phyloP scores from a whole-genome alignment of 1,140 invertebrate genomes.

The Mizuhopecten yessoensis region DNA sequence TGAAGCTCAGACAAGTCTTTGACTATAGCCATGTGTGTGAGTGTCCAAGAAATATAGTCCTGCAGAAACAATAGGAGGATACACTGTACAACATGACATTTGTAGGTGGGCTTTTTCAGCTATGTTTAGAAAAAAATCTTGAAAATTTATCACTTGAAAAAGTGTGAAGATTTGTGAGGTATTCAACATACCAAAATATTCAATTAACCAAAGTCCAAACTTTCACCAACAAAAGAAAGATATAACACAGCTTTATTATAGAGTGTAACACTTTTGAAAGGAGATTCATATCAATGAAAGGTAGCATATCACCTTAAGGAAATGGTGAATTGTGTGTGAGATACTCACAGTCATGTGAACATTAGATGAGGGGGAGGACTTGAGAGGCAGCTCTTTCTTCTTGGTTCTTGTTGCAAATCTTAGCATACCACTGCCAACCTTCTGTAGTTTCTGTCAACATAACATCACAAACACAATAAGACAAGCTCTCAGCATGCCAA shows the following conservation, averaged over 20 bases:
- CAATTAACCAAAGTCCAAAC: too few relatives aligned
- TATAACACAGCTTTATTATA: too few relatives aligned
- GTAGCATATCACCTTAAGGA: not conserved
- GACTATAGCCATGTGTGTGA: conserved; percentile 83
- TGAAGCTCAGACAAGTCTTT: conserved; percentile 84
- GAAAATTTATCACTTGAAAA: too few relatives aligned
- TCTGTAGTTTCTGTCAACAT: conserved; percentile 91
- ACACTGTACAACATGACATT: not conserved
- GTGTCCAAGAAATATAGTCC: conserved; percentile 83
- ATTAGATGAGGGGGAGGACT: conserved; percentile 78
- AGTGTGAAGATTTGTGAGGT: too few relatives aligned
- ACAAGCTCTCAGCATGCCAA: not conserved
- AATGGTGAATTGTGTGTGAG: too few relatives aligned
- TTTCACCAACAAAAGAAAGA: too few relatives aligned
- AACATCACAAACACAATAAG: conserved; percentile 15
- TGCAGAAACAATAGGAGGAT: conserved; percentile 61
- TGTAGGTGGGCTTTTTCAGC: not conserved
- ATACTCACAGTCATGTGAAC: conserved; percentile 75
- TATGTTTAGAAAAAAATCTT: too few relatives aligned
- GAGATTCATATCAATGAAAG: not conserved
- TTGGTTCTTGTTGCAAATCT: conserved; percentile 93
- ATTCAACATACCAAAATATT: too few relatives aligned
- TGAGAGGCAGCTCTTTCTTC: conserved; percentile 87
- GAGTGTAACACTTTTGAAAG: too few relatives aligned
- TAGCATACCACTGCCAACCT: conserved; percentile 93